These are phyloP conservation scores for Sphecodes monilicornis DNA, from an alignment of 2,888 invertebrate genomes.

Conservation along the genomic window DNA sequence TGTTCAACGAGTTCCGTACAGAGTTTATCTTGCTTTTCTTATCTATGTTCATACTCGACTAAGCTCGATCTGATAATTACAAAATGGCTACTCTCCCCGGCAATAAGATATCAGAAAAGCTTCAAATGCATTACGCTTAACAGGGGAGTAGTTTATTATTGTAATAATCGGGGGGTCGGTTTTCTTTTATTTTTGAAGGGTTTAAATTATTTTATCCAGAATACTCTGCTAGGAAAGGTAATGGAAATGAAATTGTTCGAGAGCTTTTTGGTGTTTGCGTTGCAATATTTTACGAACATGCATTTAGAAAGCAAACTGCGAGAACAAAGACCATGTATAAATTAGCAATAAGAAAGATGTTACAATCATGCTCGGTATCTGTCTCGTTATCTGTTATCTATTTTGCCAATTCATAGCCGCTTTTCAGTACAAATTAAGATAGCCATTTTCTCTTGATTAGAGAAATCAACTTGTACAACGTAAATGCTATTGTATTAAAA, in stretches of 20 bases:
- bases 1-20: background rate
- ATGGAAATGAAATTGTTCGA: background rate
- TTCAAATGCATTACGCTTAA: background rate
- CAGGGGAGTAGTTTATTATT: background rate
- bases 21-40: slow-evolving; percentile 2
- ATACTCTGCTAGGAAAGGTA: background rate
- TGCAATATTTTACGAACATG: background rate
- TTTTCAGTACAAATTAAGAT: too few relatives aligned
- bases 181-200: background rate
- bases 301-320: background rate
- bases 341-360: background rate
- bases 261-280: background rate
- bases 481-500: too few relatives aligned
- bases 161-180: background rate
- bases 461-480: too few relatives aligned
- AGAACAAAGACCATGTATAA: background rate
- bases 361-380: background rate
- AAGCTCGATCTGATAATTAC: slow-evolving; percentile 11
- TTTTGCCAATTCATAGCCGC: background rate
- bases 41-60: slow-evolving; percentile 5
- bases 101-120: background rate
- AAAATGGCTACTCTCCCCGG: slow-evolving; percentile 6
- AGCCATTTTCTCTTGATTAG: too few relatives aligned
- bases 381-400: background rate
- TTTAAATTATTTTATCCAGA: background rate